Evolutionary conservation across 2,797 vertebrate genomes (phyloP), one percentile per base, ranked within the genome.

Genomic region (Myiothlypis coronata): DNA sequence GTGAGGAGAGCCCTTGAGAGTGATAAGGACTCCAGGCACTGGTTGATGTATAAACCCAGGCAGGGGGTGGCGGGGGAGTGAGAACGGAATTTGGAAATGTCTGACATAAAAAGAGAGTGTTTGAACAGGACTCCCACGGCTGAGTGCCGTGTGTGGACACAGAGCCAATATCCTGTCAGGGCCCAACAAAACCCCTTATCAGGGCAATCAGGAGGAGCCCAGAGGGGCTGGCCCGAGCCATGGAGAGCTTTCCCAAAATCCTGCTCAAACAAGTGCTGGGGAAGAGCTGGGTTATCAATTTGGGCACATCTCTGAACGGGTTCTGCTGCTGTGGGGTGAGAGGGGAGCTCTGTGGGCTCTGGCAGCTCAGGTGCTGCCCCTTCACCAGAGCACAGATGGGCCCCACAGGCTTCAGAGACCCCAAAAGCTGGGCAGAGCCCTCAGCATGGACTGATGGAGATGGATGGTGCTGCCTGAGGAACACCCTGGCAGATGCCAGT

Each of bases 11-110:
- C 89, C 92, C 92, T 95, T 63, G 65, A 34, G 32, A 8, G 93
- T 8, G 94, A 97, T 97, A 97, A 97, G 89, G 89, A 80, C 92
- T 90, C 92, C 95, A 92, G 96, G 94, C 94, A 63, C 93, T 86
- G 91, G 92, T 90, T 97, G 96, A 96, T 95, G 92, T 94, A 95
- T 92, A 97, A 96, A 95, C 94, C 89, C 91, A 94, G 91, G 86
- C 90, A 65, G 87, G 92, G 72, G 87, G 89, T 43, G 90, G 90
- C 11, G 50, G 80, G 89, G 91, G 94, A 95, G 93, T 43, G 79
- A 70, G 93, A 93, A 43, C 61, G 86, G 89, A 90, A 89, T 96
- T 96, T 95, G 94, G 94, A 95, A 88, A 82, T 86, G 91, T 96
- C 93, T 94, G 95, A 95, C 95, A 96, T 39, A 87, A 74, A 90